phyloP scores from a whole-genome alignment of 2,888 invertebrate genomes.

The Euzetes globulus region DNA sequence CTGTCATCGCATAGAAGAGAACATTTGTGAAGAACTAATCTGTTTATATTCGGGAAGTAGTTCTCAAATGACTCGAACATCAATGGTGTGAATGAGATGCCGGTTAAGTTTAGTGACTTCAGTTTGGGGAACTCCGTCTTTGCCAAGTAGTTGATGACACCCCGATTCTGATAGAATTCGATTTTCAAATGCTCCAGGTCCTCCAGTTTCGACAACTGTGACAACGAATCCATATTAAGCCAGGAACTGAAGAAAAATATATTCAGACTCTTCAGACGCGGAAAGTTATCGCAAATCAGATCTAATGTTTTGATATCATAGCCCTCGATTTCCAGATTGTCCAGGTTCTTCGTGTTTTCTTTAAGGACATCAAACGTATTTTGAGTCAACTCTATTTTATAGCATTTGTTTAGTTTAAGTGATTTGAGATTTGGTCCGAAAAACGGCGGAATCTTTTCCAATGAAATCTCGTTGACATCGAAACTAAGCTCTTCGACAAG shows the following conservation, averaged over 20 bases:
- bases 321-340: background rate
- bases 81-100: background rate
- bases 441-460: background rate
- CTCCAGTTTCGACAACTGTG: background rate
- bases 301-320: background rate
- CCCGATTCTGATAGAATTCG: slow-evolving; percentile 13
- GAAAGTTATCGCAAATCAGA: background rate
- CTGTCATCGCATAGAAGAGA: background rate
- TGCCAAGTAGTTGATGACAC: background rate
- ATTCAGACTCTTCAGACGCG: background rate
- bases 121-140: background rate
- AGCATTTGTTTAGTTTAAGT: slow-evolving; percentile 12
- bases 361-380: background rate
- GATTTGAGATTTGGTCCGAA: background rate
- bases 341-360: background rate
- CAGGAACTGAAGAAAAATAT: slow-evolving; percentile 1
- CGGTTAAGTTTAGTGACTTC: background rate
- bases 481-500: slow-evolving; percentile 10
- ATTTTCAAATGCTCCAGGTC: slow-evolving; percentile 1
- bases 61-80: background rate
- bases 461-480: background rate
- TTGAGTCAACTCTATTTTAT: background rate
- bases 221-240: background rate
- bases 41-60: background rate
- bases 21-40: slow-evolving; percentile 8